phyloP scores from a whole-genome alignment of 2,797 vertebrate genomes.

The Pogoniulus pusillus region DNA sequence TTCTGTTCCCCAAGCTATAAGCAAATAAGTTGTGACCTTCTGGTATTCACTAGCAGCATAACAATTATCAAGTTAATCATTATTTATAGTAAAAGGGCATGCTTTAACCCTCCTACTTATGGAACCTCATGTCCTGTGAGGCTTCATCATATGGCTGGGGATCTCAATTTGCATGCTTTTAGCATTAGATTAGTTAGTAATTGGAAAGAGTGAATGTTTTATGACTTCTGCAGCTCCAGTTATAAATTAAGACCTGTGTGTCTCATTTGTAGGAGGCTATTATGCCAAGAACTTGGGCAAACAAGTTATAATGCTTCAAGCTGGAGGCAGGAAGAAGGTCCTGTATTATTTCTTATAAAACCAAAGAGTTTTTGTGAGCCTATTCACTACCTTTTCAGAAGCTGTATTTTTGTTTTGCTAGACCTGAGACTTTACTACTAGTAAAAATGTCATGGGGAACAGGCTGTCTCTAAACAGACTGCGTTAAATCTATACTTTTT shows the following conservation, averaged over 20 bases:
- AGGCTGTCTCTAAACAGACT: neutral
- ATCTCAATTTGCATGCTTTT: slow-evolving; percentile 59
- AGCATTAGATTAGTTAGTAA: slow-evolving; percentile 50
- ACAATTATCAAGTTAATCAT: slow-evolving; percentile 34
- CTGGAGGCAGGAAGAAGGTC: neutral
- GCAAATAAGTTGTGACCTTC: slow-evolving; percentile 32
- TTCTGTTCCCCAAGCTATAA: slow-evolving; percentile 26
- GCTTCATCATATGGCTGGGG: slow-evolving; percentile 22
- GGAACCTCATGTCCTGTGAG: slow-evolving; percentile 28
- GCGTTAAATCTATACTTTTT: neutral
- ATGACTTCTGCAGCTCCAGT: slow-evolving; percentile 19
- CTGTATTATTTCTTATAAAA: neutral
- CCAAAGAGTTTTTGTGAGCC: neutral
- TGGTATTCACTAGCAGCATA: slow-evolving; percentile 13
- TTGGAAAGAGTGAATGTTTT: slow-evolving; percentile 39
- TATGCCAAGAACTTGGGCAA: neutral
- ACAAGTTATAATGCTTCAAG: neutral
- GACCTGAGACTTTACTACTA: neutral
- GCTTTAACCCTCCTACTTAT: slow-evolving; percentile 17
- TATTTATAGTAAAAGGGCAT: slow-evolving; percentile 41
- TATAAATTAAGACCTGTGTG: slow-evolving; percentile 36
- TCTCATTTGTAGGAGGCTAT: slow-evolving; percentile 20
- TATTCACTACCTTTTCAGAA: neutral
- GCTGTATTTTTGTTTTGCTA: neutral
- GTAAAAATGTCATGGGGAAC: neutral